phyloP scores from a whole-genome alignment of 2,113 vertebrate species.

The Corydoras maculifer region DNA sequence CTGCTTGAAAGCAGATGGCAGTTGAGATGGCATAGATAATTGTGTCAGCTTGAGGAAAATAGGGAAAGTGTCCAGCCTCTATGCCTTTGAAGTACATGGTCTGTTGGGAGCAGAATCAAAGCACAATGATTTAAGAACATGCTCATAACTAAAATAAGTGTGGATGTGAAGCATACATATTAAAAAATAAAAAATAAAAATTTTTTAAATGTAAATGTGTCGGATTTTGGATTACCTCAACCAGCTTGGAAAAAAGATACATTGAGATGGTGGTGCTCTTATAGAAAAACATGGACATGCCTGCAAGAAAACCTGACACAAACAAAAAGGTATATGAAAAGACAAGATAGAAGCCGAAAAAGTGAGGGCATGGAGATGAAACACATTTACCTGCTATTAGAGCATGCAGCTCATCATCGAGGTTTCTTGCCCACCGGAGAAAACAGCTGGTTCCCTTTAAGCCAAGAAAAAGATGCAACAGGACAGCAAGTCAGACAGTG shows the following conservation, averaged over 20 bases:
- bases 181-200: too few species aligned
- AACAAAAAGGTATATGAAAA: background rate
- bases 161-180: too few species aligned
- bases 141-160: too few species aligned
- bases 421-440: slow-evolving; percentile 87
- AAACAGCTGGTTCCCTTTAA: slow-evolving; percentile 91
- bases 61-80: slow-evolving; percentile 87
- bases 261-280: slow-evolving; percentile 98
- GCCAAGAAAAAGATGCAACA: too few species aligned
- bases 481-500: too few species aligned
- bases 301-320: slow-evolving; percentile 86
- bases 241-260: slow-evolving; percentile 61
- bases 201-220: too few species aligned
- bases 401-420: slow-evolving; percentile 95
- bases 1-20: slow-evolving; percentile 96
- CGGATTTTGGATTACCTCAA: background rate
- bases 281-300: slow-evolving; percentile 98
- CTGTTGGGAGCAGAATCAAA: slow-evolving; percentile 52
- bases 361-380: too few species aligned
- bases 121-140: background rate
- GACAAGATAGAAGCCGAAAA: too few species aligned
- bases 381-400: slow-evolving; percentile 79
- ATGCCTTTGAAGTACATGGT: slow-evolving; percentile 98
- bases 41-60: slow-evolving; percentile 91
- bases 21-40: slow-evolving; percentile 92